phyloP scores from a whole-genome alignment of 2,888 invertebrate species.

The Limnephilus marmoratus region DNA sequence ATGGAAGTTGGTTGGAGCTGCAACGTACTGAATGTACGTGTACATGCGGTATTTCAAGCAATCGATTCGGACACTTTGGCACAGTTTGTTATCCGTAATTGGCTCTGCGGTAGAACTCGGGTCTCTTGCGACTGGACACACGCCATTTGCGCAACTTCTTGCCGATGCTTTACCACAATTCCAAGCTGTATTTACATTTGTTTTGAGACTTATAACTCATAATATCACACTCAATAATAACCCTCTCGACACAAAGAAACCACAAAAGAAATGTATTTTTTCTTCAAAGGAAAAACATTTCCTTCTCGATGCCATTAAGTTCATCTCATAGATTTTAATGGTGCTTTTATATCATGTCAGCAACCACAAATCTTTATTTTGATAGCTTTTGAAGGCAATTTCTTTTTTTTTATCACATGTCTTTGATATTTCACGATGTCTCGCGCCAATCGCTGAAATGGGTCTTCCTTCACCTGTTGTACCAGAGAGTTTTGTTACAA shows the following conservation, averaged over 20 bases:
- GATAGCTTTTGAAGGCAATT: background rate
- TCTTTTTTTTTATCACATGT: background rate
- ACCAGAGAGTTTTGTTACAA: background rate
- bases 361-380: background rate
- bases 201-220: background rate
- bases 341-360: background rate
- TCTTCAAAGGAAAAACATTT: background rate
- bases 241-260: background rate
- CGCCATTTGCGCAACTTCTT: slow-evolving; percentile 10
- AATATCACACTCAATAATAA: background rate
- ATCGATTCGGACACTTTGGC: slow-evolving; percentile 44
- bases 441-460: background rate
- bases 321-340: background rate
- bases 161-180: background rate
- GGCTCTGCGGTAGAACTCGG: slow-evolving; percentile 33
- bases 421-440: background rate
- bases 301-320: background rate
- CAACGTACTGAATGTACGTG: background rate
- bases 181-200: background rate
- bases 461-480: background rate
- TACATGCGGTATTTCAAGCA: slow-evolving; percentile 32
- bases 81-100: slow-evolving; percentile 29
- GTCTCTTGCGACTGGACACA: slow-evolving; percentile 22
- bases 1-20: background rate
- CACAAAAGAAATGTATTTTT: background rate